Evolutionary conservation across 2,797 vertebrate species (phyloP).

Genomic region (Strix occidentalis): DNA sequence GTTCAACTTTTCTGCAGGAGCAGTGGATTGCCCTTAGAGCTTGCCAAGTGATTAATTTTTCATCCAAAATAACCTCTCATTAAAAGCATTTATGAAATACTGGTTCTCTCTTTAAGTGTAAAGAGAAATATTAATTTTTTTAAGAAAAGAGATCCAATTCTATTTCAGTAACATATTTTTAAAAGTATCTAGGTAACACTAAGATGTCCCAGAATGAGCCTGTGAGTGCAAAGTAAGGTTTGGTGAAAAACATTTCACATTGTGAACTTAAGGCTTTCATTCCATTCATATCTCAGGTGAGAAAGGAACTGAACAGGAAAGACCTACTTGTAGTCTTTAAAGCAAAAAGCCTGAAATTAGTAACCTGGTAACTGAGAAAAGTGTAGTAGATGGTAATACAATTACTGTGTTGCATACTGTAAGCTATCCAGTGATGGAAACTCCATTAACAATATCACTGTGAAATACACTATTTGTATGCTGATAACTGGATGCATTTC

Average conservation of each 20-base stretch:
- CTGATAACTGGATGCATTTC: slow-evolving; percentile 48
- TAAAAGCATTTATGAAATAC: not conserved
- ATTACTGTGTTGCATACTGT: not conserved
- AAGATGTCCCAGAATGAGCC: not conserved
- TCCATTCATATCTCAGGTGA: not conserved
- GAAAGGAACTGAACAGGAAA: not conserved
- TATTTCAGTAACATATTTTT: not conserved
- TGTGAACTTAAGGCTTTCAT: not conserved
- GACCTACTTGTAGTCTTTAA: not conserved
- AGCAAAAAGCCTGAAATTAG: not conserved
- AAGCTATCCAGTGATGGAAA: not conserved
- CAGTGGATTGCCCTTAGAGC: not conserved
- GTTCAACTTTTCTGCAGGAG: not conserved
- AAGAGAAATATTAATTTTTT: not conserved
- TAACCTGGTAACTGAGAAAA: not conserved
- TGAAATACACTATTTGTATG: not conserved
- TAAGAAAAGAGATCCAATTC: not conserved
- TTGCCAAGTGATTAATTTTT: not conserved
- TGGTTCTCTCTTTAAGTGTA: not conserved
- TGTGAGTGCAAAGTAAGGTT: not conserved
- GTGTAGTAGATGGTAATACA: not conserved
- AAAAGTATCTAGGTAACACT: not conserved
- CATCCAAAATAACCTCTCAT: not conserved
- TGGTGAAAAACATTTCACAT: not conserved
- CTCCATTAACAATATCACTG: not conserved